Base-by-base conservation (phyloP, 2,797 vertebrate genomes). In the Gorsachius magnificus region DNA sequence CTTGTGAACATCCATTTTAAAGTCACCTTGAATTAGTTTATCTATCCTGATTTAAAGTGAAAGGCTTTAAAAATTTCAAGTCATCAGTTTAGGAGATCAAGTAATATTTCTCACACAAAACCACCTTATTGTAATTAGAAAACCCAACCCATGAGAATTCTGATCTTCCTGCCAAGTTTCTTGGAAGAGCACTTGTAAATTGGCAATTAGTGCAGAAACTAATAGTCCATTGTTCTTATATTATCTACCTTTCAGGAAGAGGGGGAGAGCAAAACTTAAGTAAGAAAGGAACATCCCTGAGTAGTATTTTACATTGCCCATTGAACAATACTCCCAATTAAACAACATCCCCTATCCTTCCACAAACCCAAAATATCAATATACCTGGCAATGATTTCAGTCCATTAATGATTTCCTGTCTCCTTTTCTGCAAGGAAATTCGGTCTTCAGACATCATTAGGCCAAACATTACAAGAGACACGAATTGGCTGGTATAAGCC, bases 401-500 rank as follows among this genome's bases (percentile, higher is more conserved):
- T 69, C 98, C 98, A 1, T 92, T 97, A 89, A 99, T 99, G 97
- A 99, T 99, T 97, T 99, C 99, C 91, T 97, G 96, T 94, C 99
- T 98, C 95, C 99, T 98, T 63, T 96, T 97, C 97, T 99, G 99
- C 53, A 99, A 97, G 61, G 99, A 99, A 95, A 99, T 98, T 82
- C 99, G 98, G 97, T 99, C 99, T 97, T 99, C 99, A 31, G 99
- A 99, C 98, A 99, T 98, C 99, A 99, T 99, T 96, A 99, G 97
- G 57, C 98, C 98, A 81, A 99, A 99, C 99, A 99, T 99, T 94
- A 99, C 97, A 91, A 99, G 98, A 70, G 99, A 98, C 95, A 99
- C 98, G 51, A 99, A 99, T 87, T 99, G 99, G 96, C 99, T 99
- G 89, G 99, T 99, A 60, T 99, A 99, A 74, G 99, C 99, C 99